Evolutionary conservation across 2,888 invertebrate genomes (phyloP).

Genomic region (Hypomecis atomaria): DNA sequence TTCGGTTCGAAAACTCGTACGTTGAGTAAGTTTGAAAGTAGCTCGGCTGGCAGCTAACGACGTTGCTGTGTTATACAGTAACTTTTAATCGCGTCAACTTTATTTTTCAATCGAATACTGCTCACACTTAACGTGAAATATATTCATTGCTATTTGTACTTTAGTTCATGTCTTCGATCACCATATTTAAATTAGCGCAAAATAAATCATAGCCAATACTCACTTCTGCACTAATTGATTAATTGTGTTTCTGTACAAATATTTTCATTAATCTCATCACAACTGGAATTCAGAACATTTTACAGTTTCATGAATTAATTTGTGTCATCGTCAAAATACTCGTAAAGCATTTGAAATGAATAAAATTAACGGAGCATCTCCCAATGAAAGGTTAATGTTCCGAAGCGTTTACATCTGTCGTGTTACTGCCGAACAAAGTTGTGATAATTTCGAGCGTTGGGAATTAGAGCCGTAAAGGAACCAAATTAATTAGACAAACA

Average conservation of each 20-base stretch:
- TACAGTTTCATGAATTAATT: slow-evolving; percentile 10
- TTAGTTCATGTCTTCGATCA: not conserved
- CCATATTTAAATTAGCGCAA: not conserved
- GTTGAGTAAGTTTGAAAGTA: slow-evolving; percentile 52
- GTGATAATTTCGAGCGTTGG: slow-evolving; percentile 49
- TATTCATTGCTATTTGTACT: not conserved
- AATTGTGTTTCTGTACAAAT: not conserved
- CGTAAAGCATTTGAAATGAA: slow-evolving; percentile 14
- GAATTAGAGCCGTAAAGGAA: slow-evolving; percentile 54
- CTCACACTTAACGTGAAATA: not conserved
- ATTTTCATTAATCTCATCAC: not conserved
- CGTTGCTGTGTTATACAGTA: slow-evolving; percentile 63
- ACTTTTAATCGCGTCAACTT: slow-evolving; percentile 71
- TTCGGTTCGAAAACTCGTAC: slow-evolving; percentile 45
- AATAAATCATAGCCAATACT: not conserved
- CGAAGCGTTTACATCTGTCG: slow-evolving; percentile 30
- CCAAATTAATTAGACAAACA: slow-evolving; percentile 66
- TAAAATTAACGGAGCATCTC: slow-evolving; percentile 21
- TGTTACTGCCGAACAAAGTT: slow-evolving; percentile 52
- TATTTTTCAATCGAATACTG: slow-evolving; percentile 54
- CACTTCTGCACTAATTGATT: not conserved
- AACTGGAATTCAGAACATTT: not conserved
- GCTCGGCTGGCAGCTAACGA: slow-evolving; percentile 51
- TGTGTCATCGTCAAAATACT: slow-evolving; percentile 5
- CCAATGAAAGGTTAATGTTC: slow-evolving; percentile 28